Conservation (phyloP, 2,113 vertebrate species). For the Dicerorhinus sumatrensis region DNA sequence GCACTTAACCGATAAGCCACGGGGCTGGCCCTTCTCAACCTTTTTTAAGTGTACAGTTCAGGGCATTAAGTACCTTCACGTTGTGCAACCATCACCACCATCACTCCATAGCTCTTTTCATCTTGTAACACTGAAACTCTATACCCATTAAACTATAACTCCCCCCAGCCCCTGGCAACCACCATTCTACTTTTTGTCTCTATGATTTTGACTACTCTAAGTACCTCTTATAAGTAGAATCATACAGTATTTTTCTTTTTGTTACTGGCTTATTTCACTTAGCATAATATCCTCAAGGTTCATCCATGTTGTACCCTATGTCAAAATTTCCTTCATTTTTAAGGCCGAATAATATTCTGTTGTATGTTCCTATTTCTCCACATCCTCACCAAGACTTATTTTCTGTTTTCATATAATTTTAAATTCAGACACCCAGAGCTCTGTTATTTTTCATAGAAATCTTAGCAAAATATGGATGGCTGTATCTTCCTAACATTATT, state of each 20-base stretch:
- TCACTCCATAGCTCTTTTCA: neutral
- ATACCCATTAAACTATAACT: neutral
- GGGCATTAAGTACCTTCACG: neutral
- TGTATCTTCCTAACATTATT: neutral
- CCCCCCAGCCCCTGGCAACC: neutral
- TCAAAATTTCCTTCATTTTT: neutral
- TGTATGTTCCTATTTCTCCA: neutral
- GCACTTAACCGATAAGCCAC: no score
- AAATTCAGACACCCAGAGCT: neutral
- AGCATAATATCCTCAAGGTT: neutral
- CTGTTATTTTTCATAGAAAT: neutral
- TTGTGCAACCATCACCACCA: no score
- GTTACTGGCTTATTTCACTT: neutral
- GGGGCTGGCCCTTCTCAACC: neutral
- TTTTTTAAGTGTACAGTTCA: neutral
- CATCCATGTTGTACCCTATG: no score
- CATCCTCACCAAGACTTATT: neutral
- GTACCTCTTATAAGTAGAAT: neutral
- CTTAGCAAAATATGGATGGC: neutral
- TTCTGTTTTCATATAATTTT: neutral
- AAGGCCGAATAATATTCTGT: neutral
- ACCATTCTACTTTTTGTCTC: neutral
- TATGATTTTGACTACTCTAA: neutral
- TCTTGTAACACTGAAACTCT: neutral
- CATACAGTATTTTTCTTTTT: neutral